Evolutionary conservation across 2,888 invertebrate species (phyloP).

Genomic region (Synergus laeviventris): DNA sequence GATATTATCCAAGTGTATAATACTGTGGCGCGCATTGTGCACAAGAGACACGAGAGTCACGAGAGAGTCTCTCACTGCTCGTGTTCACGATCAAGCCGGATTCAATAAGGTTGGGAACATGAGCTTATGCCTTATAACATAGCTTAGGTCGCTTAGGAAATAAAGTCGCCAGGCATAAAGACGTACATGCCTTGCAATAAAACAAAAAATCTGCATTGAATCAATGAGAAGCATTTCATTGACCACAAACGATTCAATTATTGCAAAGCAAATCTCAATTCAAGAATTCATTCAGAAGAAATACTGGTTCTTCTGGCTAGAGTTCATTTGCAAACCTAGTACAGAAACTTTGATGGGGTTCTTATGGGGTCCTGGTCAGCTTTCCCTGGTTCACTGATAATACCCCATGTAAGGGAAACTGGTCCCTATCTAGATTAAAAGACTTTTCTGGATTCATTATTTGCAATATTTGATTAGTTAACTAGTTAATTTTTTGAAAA

Average conservation of each 20-base stretch:
- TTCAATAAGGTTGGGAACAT: constrained; percentile 10
- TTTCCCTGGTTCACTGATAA: too few relatives aligned
- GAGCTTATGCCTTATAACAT: too few relatives aligned
- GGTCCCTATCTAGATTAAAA: too few relatives aligned
- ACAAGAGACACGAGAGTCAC: constrained; percentile 52
- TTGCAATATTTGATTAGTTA: too few relatives aligned
- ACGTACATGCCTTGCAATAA: not conserved
- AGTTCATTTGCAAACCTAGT: too few relatives aligned
- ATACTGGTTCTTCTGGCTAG: not conserved
- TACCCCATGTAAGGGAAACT: too few relatives aligned
- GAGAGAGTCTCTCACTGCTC: constrained; percentile 43
- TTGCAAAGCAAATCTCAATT: constrained; percentile 33
- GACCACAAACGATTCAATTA: constrained; percentile 30
- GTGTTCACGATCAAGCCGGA: constrained; percentile 36
- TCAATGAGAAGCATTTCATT: constrained; percentile 29
- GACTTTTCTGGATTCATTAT: too few relatives aligned
- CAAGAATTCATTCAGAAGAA: not conserved
- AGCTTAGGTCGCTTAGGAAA: constrained; percentile 6
- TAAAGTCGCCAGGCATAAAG: constrained; percentile 19
- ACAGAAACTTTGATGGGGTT: too few relatives aligned
- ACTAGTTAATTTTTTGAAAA: too few relatives aligned
- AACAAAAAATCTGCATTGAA: constrained; percentile 13
- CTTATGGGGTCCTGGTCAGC: too few relatives aligned
- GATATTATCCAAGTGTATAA: constrained; percentile 52
- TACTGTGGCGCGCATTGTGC: constrained; percentile 44